These are phyloP conservation scores for Phortica variegata DNA, from an alignment of 1,140 invertebrate species.

Conservation along the genomic window DNA sequence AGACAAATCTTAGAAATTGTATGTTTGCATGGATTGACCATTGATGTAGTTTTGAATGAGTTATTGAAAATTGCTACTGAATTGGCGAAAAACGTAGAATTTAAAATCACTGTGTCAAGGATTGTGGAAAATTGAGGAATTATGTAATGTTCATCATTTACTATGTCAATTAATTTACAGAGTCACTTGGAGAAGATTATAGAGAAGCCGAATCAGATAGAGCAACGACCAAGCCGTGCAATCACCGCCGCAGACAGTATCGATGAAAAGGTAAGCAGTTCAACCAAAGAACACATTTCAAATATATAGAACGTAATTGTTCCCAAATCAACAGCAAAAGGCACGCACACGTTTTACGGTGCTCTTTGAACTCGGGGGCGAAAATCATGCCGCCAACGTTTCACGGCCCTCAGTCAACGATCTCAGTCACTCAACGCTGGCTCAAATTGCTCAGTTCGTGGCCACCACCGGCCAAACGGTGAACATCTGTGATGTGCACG, in stretches of 20 bases:
- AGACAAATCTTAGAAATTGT: too few relatives aligned
- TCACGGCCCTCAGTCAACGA: constrained; percentile 50
- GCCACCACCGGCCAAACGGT: constrained; percentile 78
- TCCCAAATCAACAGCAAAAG: constrained; percentile 44
- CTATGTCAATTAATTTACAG: constrained; percentile 59
- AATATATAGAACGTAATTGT: background rate
- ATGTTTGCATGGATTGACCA: too few relatives aligned
- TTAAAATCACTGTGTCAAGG: too few relatives aligned
- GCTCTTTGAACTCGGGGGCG: constrained; percentile 73
- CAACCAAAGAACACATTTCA: background rate
- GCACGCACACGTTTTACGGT: constrained; percentile 71
- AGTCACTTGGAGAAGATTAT: constrained; percentile 81
- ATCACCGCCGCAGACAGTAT: constrained; percentile 71
- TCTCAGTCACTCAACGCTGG: constrained; percentile 62
- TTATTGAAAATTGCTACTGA: too few relatives aligned
- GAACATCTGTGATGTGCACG: constrained; percentile 77
- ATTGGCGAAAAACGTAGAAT: too few relatives aligned
- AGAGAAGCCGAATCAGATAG: constrained; percentile 70
- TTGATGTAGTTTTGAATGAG: too few relatives aligned
- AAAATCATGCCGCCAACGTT: constrained; percentile 56
- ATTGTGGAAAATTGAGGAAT: background rate
- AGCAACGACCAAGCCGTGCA: constrained; percentile 71
- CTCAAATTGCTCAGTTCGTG: constrained; percentile 78
- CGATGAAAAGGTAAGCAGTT: constrained; percentile 63
- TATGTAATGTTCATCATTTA: constrained; percentile 28